Evolutionary conservation across 2,888 invertebrate genomes (phyloP).

Genomic region (Heteropelma amictum): DNA sequence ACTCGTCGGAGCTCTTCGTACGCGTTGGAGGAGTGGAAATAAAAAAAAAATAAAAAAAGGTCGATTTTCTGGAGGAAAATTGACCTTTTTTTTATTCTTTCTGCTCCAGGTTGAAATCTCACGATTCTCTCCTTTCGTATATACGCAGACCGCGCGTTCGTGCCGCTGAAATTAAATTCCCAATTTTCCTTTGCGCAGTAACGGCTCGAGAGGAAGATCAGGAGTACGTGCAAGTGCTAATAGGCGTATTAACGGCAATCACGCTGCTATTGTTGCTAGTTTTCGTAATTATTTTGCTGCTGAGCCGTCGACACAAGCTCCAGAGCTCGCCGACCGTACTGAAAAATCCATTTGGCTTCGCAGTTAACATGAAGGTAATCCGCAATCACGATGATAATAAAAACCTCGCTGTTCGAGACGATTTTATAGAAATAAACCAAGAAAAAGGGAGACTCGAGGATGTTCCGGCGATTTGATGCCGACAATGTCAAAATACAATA

Average conservation of each 20-base stretch:
- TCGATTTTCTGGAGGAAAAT: too few relatives aligned
- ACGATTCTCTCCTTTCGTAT: conserved; percentile 29
- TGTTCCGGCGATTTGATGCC: too few relatives aligned
- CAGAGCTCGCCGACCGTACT: conserved; percentile 82
- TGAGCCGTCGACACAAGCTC: conserved; percentile 81
- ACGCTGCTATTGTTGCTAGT: conserved; percentile 83
- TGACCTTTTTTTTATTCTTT: too few relatives aligned
- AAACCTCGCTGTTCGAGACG: background rate
- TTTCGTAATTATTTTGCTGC: conserved; percentile 82
- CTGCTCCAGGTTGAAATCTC: background rate
- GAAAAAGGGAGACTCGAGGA: too few relatives aligned
- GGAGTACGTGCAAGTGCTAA: conserved; percentile 82
- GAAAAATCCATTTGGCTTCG: conserved; percentile 82
- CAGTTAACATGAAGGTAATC: conserved; percentile 84
- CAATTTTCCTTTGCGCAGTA: conserved; percentile 73
- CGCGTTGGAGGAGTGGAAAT: too few relatives aligned
- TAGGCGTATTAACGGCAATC: conserved; percentile 83
- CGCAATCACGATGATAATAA: conserved; percentile 23
- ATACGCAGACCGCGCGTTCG: too few relatives aligned
- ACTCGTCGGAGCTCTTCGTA: too few relatives aligned
- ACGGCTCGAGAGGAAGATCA: conserved; percentile 81
- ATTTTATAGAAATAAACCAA: too few relatives aligned
- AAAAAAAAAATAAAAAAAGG: too few relatives aligned
- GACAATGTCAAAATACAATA: too few relatives aligned
- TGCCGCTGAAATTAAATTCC: conserved; percentile 10